Evolutionary conservation across 2,797 vertebrate genomes (phyloP).

Genomic region (Urophycis tenuis): DNA sequence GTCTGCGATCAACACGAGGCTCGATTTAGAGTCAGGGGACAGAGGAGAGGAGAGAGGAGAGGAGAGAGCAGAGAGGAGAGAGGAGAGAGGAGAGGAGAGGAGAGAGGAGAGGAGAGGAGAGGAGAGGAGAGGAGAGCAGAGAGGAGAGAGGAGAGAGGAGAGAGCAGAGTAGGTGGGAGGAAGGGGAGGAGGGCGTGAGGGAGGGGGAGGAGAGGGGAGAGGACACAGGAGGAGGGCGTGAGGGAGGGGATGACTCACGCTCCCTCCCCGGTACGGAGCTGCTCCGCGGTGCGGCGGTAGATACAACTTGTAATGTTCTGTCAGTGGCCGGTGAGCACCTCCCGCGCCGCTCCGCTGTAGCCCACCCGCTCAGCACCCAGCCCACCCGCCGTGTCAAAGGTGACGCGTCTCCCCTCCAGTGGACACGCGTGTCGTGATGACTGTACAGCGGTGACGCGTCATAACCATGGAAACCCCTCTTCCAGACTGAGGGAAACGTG

Average conservation of each 20-base stretch:
- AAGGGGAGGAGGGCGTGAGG: constrained; percentile 42
- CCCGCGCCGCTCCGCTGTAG: background rate
- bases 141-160: no score
- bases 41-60: background rate
- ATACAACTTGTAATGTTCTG: background rate
- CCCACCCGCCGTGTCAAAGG: no score
- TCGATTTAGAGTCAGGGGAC: no score
- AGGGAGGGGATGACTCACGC: constrained; percentile 71
- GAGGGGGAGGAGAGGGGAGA: constrained; percentile 59
- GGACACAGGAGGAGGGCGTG: constrained; percentile 54
- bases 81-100: no score
- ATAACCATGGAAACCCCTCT: constrained; percentile 77
- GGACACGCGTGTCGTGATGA: constrained; percentile 59
- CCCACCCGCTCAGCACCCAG: background rate
- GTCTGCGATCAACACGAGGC: no score
- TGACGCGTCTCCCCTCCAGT: background rate
- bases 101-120: no score
- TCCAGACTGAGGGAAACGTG: constrained; percentile 59
- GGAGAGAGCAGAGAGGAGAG: no score
- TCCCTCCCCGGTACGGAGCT: constrained; percentile 56
- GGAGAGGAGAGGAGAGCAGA: no score
- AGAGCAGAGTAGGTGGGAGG: background rate
- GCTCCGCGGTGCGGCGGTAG: constrained; percentile 56
- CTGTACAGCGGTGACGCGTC: constrained; percentile 68
- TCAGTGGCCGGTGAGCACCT: background rate